These are phyloP conservation scores for Alectoris magna DNA, from an alignment of 2,797 vertebrate genomes.

Conservation along the genomic window DNA sequence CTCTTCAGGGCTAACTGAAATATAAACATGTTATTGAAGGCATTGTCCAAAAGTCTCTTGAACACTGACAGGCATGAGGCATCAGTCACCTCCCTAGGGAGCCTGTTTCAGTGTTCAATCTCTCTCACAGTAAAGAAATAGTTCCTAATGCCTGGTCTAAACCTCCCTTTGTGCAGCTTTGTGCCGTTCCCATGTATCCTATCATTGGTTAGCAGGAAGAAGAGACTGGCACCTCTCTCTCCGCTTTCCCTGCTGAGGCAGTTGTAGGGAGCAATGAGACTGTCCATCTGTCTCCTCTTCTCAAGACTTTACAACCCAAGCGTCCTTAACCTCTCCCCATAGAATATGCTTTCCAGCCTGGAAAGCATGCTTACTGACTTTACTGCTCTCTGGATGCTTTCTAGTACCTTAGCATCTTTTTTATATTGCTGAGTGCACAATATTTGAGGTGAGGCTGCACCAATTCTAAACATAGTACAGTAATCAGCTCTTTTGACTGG, in stretches of 20 bases:
- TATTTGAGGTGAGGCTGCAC: not conserved
- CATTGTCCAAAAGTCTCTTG: not conserved
- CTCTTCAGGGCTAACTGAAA: not conserved
- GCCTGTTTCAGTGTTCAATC: not conserved
- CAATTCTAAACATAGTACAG: not conserved
- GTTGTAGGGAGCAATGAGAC: not conserved
- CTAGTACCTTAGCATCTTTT: not conserved
- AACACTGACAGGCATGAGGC: no score
- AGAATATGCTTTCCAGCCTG: not conserved
- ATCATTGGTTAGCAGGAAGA: not conserved
- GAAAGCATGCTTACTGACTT: not conserved
- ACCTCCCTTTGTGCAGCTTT: not conserved
- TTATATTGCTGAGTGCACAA: not conserved
- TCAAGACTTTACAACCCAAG: not conserved
- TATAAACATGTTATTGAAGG: not conserved
- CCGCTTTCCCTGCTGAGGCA: not conserved
- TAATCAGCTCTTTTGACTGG: not conserved
- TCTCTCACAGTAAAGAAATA: not conserved
- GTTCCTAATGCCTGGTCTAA: not conserved
- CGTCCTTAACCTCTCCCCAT: not conserved
- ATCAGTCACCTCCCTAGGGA: not conserved
- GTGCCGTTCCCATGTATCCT: not conserved
- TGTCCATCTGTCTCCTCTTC: not conserved
- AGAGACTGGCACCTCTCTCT: not conserved
- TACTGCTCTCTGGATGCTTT: not conserved